These are phyloP conservation scores for Heliconius hewitsoni DNA, from an alignment of 1,140 invertebrate genomes.

Conservation along the genomic window DNA sequence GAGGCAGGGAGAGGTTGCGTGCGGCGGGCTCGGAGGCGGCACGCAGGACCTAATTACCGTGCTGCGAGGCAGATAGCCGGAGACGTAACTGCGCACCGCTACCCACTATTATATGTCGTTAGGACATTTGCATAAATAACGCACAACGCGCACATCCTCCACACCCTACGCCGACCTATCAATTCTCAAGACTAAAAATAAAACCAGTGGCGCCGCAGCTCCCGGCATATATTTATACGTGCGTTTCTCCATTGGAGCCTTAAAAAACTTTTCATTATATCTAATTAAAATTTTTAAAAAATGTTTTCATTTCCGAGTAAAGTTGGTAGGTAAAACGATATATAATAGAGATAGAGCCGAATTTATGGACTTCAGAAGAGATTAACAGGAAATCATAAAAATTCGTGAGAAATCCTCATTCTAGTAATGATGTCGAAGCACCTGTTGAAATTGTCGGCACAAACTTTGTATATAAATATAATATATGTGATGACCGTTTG, in stretches of 20 bases:
- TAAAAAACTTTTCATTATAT: conserved; percentile 30
- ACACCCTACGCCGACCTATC: conserved; percentile 70
- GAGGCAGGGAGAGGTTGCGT: conserved; percentile 59
- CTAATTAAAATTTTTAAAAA: conserved; percentile 46
- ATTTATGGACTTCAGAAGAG: conserved; percentile 52
- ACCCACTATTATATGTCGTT: conserved; percentile 78
- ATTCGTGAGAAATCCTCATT: conserved; percentile 70
- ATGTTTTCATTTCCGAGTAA: conserved; percentile 51
- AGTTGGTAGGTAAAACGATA: conserved; percentile 63
- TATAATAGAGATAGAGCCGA: conserved; percentile 65
- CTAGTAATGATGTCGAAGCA: conserved; percentile 49
- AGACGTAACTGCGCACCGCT: conserved; percentile 58
- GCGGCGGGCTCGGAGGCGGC: conserved; percentile 51
- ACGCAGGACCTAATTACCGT: conserved; percentile 77
- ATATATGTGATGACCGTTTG: conserved; percentile 29
- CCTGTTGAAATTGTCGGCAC: conserved; percentile 49
- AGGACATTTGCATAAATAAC: conserved; percentile 80
- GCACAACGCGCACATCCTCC: conserved; percentile 51
- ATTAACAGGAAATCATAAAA: conserved; percentile 79
- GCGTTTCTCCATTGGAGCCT: background rate
- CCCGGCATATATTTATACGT: background rate
- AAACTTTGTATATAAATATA: conserved; percentile 36
- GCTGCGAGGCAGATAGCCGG: conserved; percentile 62
- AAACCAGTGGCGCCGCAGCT: conserved; percentile 54
- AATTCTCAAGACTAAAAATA: conserved; percentile 74